Percentiles rank a stretch among this genome's conserved stretches.
phyloP scores from a whole-genome alignment of 2,113 vertebrate species.

The Mesoclemmys tuberculata region DNA sequence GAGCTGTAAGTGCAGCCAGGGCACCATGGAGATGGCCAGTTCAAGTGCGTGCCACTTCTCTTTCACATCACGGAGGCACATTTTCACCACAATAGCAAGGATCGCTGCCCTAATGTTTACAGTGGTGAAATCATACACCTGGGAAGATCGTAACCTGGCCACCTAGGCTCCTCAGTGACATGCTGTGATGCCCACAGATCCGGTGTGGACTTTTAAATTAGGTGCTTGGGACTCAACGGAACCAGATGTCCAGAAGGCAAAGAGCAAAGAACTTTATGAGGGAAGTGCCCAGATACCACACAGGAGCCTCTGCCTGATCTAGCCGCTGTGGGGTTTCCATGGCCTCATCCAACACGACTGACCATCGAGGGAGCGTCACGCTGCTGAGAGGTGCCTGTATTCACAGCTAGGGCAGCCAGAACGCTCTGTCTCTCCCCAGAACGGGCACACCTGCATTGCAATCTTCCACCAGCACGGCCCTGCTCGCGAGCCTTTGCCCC shows the following conservation, averaged over 20 bases:
- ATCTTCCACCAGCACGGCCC: background rate
- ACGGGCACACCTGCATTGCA: background rate
- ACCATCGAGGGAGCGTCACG: background rate
- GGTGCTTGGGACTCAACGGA: background rate
- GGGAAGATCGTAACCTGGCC: background rate
- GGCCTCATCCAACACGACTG: too few species aligned
- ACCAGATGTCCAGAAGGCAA: background rate
- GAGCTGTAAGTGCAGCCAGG: background rate
- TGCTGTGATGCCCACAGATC: background rate
- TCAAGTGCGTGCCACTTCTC: background rate
- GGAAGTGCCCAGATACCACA: background rate
- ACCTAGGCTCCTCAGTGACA: background rate
- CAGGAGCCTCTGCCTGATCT: background rate
- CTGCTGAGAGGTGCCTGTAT: background rate
- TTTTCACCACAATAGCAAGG: background rate
- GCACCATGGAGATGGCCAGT: background rate
- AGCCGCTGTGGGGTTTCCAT: background rate
- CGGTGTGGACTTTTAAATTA: background rate
- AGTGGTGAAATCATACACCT: background rate
- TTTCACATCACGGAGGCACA: background rate
- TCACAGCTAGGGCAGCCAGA: background rate
- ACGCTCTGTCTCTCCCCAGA: background rate
- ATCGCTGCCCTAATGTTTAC: accelerated
- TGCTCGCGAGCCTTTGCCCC: background rate
- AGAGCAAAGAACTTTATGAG: background rate